phyloP scores from a whole-genome alignment of 2,888 invertebrate species.

The Acanthosoma haemorrhoidale region DNA sequence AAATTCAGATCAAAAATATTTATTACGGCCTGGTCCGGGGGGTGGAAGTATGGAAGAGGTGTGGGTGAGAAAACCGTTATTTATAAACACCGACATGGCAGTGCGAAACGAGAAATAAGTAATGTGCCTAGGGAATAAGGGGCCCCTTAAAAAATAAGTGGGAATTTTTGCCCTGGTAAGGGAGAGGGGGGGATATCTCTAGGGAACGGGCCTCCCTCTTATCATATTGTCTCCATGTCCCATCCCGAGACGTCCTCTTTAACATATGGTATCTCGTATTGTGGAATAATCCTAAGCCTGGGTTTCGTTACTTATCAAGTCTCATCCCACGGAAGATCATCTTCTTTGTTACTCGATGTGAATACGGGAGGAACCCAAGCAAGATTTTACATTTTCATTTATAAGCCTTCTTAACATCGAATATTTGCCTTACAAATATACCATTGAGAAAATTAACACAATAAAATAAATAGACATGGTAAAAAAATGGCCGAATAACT shows the following conservation, averaged over 20 bases:
- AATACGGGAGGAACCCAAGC: no score
- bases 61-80: conserved; percentile 20
- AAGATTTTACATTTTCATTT: no score
- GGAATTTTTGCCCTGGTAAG: conserved; percentile 20
- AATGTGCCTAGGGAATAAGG: conserved; percentile 26
- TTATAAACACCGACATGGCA: conserved; percentile 21
- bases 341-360: no score
- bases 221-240: neutral
- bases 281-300: neutral
- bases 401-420: no score
- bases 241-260: neutral
- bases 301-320: conserved; percentile 4
- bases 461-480: no score
- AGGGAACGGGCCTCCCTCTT: neutral
- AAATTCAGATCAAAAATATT: conserved; percentile 23
- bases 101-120: conserved; percentile 28
- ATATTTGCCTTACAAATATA: no score
- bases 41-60: neutral
- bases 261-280: conserved; percentile 25
- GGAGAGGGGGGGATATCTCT: neutral
- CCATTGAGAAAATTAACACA: no score
- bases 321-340: no score
- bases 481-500: no score
- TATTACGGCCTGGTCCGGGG: neutral
- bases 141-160: conserved; percentile 29